Evolutionary conservation across 2,888 invertebrate genomes (phyloP).

Genomic region (Neoitamus cyanurus): DNA sequence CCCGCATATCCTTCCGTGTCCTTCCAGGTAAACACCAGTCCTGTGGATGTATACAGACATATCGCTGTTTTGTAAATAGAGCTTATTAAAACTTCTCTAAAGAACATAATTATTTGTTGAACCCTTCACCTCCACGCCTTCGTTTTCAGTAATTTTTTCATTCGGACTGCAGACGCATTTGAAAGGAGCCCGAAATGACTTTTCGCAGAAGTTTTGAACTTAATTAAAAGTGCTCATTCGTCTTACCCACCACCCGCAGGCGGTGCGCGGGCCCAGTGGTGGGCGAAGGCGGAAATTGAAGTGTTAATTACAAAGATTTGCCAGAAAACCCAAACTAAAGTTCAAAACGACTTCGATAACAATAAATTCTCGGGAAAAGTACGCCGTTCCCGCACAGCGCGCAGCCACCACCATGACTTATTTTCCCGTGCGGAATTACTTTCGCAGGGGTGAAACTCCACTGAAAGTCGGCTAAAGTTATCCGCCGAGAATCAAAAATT

Average conservation of each 20-base stretch:
- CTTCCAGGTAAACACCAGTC: too few relatives aligned
- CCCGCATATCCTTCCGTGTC: too few relatives aligned
- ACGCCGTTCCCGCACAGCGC: neutral
- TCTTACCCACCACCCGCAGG: neutral
- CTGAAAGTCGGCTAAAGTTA: neutral
- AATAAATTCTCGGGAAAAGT: conserved; percentile 11
- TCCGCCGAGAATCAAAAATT: conserved; percentile 21
- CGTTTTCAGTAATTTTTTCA: neutral
- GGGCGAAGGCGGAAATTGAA: neutral
- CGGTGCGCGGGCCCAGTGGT: neutral
- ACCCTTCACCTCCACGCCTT: neutral
- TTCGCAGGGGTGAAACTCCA: neutral
- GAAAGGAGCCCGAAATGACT: neutral
- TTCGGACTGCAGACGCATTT: neutral
- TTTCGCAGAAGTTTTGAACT: conserved; percentile 10
- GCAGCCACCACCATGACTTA: neutral
- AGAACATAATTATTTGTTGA: neutral
- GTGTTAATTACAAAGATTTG: conserved; percentile 29
- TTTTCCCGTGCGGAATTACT: conserved; percentile 22
- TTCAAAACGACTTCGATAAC: conserved; percentile 29
- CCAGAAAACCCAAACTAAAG: conserved; percentile 30
- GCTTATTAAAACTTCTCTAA: neutral
- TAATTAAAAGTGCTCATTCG: conserved; percentile 3
- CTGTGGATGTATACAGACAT: too few relatives aligned
- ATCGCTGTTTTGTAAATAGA: too few relatives aligned